phyloP scores from a whole-genome alignment of 2,888 invertebrate species.

The Carabus problematicus region DNA sequence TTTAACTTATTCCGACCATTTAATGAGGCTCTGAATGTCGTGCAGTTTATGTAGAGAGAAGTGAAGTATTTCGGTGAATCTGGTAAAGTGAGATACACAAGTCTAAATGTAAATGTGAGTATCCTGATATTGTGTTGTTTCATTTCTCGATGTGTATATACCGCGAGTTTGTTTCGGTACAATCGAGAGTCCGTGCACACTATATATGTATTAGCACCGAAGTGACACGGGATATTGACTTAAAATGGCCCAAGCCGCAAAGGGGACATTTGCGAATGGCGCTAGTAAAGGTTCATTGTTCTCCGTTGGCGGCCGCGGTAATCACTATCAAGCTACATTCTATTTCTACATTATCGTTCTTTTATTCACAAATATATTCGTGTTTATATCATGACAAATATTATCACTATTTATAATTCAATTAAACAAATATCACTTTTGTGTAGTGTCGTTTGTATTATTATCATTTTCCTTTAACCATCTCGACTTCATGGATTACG shows the following conservation, averaged over 20 bases:
- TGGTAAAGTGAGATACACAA: constrained; percentile 31
- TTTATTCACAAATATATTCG: neutral
- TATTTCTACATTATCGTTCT: constrained; percentile 21
- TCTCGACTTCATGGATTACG: too few species aligned
- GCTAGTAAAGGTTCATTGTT: constrained; percentile 66
- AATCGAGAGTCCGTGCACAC: constrained; percentile 22
- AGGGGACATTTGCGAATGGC: constrained; percentile 63
- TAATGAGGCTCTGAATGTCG: constrained; percentile 43
- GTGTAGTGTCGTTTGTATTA: too few species aligned
- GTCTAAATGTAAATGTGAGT: constrained; percentile 39
- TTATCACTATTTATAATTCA: too few species aligned
- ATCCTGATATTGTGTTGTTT: constrained; percentile 15
- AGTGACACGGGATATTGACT: constrained; percentile 54
- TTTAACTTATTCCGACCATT: constrained; percentile 48
- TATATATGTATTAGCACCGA: constrained; percentile 42
- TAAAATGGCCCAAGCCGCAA: constrained; percentile 58
- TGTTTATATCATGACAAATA: too few species aligned
- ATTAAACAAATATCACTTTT: too few species aligned
- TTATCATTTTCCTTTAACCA: too few species aligned
- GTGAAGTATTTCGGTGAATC: constrained; percentile 36
- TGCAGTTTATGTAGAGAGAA: constrained; percentile 49
- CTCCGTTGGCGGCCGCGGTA: constrained; percentile 52
- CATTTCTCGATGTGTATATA: neutral
- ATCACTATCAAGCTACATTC: constrained; percentile 14
- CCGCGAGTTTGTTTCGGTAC: constrained; percentile 16